A percentile compares a stretch with the other conserved stretches of the same genome.
phyloP scores from a whole-genome alignment of 2,797 vertebrate species.

The Falco peregrinus region DNA sequence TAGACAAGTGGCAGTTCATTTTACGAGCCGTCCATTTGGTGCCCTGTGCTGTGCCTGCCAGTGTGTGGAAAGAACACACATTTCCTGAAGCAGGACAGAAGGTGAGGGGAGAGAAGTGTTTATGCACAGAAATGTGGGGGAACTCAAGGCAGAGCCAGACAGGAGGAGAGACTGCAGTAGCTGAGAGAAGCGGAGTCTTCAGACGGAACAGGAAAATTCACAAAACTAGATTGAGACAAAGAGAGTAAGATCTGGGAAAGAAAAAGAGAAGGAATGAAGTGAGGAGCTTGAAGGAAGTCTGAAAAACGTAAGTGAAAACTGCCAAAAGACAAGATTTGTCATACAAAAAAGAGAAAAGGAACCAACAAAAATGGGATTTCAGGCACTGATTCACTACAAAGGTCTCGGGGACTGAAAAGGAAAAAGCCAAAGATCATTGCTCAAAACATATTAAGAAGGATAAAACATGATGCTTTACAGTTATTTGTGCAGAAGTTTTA shows the following conservation, averaged over 20 bases:
- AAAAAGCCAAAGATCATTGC: background rate
- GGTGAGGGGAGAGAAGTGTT: background rate
- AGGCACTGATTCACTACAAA: background rate
- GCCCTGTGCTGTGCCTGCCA: background rate
- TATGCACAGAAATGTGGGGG: background rate
- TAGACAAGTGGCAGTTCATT: background rate
- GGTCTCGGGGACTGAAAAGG: background rate
- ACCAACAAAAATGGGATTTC: background rate
- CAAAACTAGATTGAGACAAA: background rate
- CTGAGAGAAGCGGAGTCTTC: background rate
- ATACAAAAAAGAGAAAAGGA: background rate
- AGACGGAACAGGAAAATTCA: background rate
- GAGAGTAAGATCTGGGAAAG: background rate
- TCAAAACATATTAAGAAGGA: background rate
- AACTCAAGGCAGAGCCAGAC: background rate
- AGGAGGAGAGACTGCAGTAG: background rate
- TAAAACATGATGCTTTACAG: background rate
- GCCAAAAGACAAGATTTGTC: background rate
- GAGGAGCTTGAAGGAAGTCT: background rate
- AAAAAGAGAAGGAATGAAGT: background rate
- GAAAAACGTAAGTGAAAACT: background rate
- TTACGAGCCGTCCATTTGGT: accelerated
- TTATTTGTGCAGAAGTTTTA: background rate
- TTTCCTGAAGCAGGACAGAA: background rate
- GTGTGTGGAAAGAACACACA: accelerated